Evolutionary conservation across 2,888 invertebrate species (phyloP).

Genomic region (Phaedon cochleariae): DNA sequence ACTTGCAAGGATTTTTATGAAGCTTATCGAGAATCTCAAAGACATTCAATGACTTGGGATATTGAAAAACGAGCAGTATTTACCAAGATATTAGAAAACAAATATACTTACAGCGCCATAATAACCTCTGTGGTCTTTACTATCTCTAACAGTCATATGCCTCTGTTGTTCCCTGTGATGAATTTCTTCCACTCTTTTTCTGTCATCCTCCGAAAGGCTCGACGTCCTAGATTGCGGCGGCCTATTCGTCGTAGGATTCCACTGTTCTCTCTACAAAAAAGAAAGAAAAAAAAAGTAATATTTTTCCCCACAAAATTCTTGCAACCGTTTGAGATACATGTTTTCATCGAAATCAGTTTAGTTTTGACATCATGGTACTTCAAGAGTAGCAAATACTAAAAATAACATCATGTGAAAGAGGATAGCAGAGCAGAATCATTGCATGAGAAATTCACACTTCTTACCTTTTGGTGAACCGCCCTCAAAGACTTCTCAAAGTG

Average conservation of each 20-base stretch:
- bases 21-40: too few species aligned
- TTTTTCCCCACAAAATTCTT: not conserved
- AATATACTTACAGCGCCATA: conserved; percentile 41
- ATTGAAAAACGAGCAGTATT: too few species aligned
- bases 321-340: not conserved
- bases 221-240: conserved; percentile 63
- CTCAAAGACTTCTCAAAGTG: conserved; percentile 90
- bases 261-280: conserved; percentile 60
- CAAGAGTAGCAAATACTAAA: conserved; percentile 41
- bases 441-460: not conserved
- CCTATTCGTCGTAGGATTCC: conserved; percentile 67
- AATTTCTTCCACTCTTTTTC: conserved; percentile 59
- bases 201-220: conserved; percentile 56
- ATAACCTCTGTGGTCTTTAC: conserved; percentile 55
- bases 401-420: conserved; percentile 29
- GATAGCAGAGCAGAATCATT: not conserved
- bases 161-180: conserved; percentile 59
- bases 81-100: not conserved
- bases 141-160: conserved; percentile 55
- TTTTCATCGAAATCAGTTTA: conserved; percentile 26
- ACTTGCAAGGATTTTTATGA: too few species aligned
- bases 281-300: not conserved
- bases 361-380: conserved; percentile 32
- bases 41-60: too few species aligned
- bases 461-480: conserved; percentile 80